Evolutionary conservation across 2,888 invertebrate genomes (phyloP).

Genomic region (Sisyra terminalis): DNA sequence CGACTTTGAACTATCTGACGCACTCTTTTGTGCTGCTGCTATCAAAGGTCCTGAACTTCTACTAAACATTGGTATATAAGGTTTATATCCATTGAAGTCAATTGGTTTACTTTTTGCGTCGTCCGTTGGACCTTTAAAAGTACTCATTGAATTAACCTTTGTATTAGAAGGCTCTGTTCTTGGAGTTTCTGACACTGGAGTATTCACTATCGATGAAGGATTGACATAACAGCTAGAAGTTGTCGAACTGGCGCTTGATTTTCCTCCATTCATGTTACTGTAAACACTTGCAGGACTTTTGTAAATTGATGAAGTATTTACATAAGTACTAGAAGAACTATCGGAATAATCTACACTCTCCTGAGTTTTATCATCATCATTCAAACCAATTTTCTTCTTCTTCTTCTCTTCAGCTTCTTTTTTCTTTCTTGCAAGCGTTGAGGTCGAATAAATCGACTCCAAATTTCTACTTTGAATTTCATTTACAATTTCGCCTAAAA

Average conservation of each 20-base stretch:
- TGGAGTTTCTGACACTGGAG: constrained; percentile 23
- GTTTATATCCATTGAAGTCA: constrained; percentile 12
- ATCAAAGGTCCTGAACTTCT: constrained; percentile 17
- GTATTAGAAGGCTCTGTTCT: constrained; percentile 13
- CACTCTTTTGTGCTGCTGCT: constrained; percentile 10
- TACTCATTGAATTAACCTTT: constrained; percentile 15
- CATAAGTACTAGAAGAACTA: constrained; percentile 34
- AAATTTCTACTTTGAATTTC: constrained; percentile 77
- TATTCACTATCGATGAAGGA: constrained; percentile 53
- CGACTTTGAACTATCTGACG: too few species aligned
- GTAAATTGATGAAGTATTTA: constrained; percentile 31
- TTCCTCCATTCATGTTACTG: constrained; percentile 39
- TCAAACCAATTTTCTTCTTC: constrained; percentile 18
- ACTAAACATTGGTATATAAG: constrained; percentile 15
- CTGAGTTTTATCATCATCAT: constrained; percentile 12
- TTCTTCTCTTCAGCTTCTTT: constrained; percentile 32
- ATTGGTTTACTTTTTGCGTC: constrained; percentile 1
- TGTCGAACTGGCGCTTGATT: constrained; percentile 40
- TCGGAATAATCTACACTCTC: constrained; percentile 17
- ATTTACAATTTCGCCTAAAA: constrained; percentile 71
- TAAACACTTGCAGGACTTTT: constrained; percentile 45
- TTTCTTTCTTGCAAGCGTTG: constrained; percentile 47
- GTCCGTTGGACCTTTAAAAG: constrained; percentile 4
- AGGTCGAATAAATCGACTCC: constrained; percentile 73
- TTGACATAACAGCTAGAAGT: constrained; percentile 59